A percentile compares a stretch with the other conserved stretches of the same genome.
These are phyloP conservation scores for Protonibea diacanthus DNA, from an alignment of 2,797 vertebrate genomes.

Conservation along the genomic window DNA sequence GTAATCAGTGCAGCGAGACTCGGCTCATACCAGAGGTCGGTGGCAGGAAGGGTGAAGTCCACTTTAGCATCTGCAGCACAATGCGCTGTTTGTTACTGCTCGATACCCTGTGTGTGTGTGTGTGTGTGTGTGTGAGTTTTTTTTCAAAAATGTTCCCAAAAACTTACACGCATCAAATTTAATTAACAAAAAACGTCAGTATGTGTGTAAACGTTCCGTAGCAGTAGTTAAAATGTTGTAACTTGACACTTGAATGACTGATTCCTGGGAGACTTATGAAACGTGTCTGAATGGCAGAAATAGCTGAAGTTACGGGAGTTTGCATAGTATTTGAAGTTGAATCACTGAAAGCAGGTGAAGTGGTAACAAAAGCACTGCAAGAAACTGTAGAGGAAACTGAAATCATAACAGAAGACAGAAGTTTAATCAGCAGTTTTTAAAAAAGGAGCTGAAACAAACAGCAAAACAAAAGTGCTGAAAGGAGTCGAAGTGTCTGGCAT, in stretches of 20 bases:
- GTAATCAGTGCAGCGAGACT: conserved; percentile 77
- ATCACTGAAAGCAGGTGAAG: neutral
- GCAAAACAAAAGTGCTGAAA: neutral
- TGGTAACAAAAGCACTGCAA: neutral
- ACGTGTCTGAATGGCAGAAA: neutral
- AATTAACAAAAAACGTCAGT: neutral
- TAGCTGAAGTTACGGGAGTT: too few relatives aligned
- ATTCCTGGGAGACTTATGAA: neutral
- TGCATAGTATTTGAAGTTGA: neutral
- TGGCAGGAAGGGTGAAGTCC: conserved; percentile 85
- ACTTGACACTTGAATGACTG: neutral
- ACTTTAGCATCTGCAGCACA: conserved; percentile 75
- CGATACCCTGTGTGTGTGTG: conserved; percentile 47
- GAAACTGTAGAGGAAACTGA: too few relatives aligned
- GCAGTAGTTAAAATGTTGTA: neutral
- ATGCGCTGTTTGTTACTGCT: conserved; percentile 82
- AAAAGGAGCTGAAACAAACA: neutral
- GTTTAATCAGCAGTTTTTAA: neutral
- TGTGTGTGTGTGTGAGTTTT: conserved; percentile 32
- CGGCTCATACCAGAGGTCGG: conserved; percentile 61
- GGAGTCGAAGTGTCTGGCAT: neutral
- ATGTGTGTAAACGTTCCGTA: neutral
- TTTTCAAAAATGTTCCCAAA: neutral
- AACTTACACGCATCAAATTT: neutral
- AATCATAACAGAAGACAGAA: too few relatives aligned